These are phyloP conservation scores for Papilio polytes DNA, from an alignment of 1,140 invertebrate genomes.

Conservation along the genomic window DNA sequence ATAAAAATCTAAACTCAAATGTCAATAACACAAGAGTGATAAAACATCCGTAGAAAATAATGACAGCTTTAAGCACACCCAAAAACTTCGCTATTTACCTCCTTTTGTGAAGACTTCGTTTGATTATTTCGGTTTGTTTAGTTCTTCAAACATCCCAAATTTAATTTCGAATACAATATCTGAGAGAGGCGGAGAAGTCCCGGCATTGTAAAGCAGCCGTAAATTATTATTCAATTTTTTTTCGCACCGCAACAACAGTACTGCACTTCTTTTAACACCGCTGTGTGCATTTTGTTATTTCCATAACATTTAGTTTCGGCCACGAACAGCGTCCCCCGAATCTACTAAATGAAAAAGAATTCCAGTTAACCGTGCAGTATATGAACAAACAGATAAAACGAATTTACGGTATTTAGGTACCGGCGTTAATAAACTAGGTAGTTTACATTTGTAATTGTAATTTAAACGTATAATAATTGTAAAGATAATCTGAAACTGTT, in stretches of 20 bases:
- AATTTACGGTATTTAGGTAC: constrained; percentile 30
- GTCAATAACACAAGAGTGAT: neutral
- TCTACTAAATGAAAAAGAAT: constrained; percentile 36
- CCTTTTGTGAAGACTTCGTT: constrained; percentile 30
- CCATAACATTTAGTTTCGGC: constrained; percentile 36
- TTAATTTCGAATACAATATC: constrained; percentile 28
- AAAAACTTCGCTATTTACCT: constrained; percentile 19
- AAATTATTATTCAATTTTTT: constrained; percentile 17
- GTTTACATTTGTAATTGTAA: neutral
- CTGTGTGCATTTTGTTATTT: constrained; percentile 24
- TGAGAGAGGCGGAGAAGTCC: neutral
- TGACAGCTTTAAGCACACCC: constrained; percentile 24
- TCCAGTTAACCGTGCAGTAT: constrained; percentile 17
- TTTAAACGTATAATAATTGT: neutral
- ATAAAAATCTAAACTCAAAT: neutral
- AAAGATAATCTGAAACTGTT: neutral
- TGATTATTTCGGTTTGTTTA: constrained; percentile 35
- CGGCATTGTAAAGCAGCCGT: neutral
- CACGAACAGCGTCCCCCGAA: constrained; percentile 9
- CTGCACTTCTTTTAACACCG: constrained; percentile 16
- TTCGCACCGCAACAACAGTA: constrained; percentile 1
- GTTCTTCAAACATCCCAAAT: constrained; percentile 37
- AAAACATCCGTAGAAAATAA: constrained; percentile 9
- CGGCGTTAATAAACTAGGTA: constrained; percentile 5
- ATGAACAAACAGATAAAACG: constrained; percentile 36